Evolutionary conservation across 2,113 vertebrate genomes (phyloP).

Genomic region (Anolis carolinensis): DNA sequence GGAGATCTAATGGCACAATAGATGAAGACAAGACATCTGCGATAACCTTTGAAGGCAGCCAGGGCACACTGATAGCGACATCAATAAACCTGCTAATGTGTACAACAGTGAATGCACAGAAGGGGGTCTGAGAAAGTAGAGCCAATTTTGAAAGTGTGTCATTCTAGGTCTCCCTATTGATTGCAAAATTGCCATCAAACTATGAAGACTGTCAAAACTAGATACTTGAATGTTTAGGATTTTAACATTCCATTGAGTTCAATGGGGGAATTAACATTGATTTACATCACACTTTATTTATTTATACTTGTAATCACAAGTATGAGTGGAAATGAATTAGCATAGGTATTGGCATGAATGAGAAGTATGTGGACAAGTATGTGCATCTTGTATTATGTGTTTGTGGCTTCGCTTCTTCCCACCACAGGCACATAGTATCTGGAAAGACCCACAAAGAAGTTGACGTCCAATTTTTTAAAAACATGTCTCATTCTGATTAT

Average conservation of each 20-base stretch:
- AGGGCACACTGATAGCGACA: background rate
- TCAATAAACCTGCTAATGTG: background rate
- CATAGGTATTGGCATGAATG: background rate
- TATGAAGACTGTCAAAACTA: background rate
- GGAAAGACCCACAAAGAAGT: background rate
- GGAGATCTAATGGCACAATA: background rate
- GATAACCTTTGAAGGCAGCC: background rate
- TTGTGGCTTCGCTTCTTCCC: background rate
- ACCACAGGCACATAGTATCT: background rate
- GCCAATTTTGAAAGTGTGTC: background rate
- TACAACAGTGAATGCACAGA: background rate
- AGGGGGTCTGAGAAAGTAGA: background rate
- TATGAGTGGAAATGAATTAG: background rate
- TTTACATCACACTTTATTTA: background rate
- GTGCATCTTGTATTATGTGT: background rate
- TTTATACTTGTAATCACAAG: background rate
- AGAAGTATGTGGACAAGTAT: no score
- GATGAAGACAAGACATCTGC: background rate
- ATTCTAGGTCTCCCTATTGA: background rate
- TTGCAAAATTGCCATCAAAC: background rate
- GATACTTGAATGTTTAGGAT: background rate
- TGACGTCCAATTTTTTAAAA: no score
- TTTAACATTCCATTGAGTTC: background rate
- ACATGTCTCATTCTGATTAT: background rate
- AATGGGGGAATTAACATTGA: background rate